Evolutionary conservation across 2,888 invertebrate species (phyloP).

Genomic region (Sisyra nigra): DNA sequence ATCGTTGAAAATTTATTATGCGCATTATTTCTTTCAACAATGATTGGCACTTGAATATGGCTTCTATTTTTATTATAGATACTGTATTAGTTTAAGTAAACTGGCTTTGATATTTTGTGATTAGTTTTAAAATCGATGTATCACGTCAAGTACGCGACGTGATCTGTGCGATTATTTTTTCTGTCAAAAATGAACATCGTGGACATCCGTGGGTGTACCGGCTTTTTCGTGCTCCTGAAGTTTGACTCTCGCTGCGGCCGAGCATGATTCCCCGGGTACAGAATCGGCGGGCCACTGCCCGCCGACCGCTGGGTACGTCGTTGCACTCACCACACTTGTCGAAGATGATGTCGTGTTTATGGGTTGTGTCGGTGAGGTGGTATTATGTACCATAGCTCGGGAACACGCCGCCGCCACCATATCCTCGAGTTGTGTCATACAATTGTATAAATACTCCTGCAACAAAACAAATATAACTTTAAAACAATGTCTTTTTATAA

Average conservation of each 20-base stretch:
- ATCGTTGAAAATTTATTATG: slow-evolving; percentile 8
- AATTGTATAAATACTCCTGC: slow-evolving; percentile 66
- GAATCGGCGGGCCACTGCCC: slow-evolving; percentile 16
- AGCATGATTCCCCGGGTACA: slow-evolving; percentile 20
- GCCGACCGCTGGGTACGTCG: slow-evolving; percentile 18
- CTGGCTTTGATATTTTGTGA: neutral
- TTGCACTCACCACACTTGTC: slow-evolving; percentile 6
- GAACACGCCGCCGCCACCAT: slow-evolving; percentile 47
- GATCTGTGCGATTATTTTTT: neutral
- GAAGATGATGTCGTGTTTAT: slow-evolving; percentile 15
- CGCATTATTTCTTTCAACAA: slow-evolving; percentile 1
- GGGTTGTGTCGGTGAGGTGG: slow-evolving; percentile 8
- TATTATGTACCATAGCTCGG: slow-evolving; percentile 22
- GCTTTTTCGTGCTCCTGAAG: slow-evolving; percentile 51
- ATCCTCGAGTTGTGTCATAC: slow-evolving; percentile 63
- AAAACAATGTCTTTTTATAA: neutral
- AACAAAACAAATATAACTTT: slow-evolving; percentile 19
- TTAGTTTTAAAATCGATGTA: neutral
- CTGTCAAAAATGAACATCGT: slow-evolving; percentile 61
- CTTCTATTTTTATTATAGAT: slow-evolving; percentile 1
- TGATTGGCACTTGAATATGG: slow-evolving; percentile 1
- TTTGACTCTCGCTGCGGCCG: slow-evolving; percentile 25
- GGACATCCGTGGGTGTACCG: slow-evolving; percentile 71
- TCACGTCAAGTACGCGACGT: neutral
- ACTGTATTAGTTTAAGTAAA: neutral